Base-by-base conservation (phyloP, 1,140 invertebrate genomes). In the Euborellia annulipes region DNA sequence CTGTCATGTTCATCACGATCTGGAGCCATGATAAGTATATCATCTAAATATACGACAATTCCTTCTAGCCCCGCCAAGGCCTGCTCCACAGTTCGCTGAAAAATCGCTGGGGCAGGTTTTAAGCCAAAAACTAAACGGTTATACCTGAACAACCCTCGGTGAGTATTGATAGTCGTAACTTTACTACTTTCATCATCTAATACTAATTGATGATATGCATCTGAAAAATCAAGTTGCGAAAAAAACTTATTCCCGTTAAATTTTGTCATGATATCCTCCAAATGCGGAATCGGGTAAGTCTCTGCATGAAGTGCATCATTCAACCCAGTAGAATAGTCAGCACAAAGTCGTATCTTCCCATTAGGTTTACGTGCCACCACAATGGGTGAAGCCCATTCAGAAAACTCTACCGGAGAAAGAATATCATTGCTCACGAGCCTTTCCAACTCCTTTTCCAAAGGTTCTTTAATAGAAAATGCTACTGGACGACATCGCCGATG, bases 301-400 rank as follows among this genome's bases (percentile, higher is more conserved):
- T 51, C 46, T 22, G 45, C 17, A 47, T 48, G 36, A 9, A 56
- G 32, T 23, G 32, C 32, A 18, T 42, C 47, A 46, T 55, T 56
- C 23, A 55, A 36, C n/a, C 53, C 41, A 39, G 57, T 53, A 43
- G 60, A 57, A 49, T 60, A 70, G 52, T 70, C 65, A 1, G 60
- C 60, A 55, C 66, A 68, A 37, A 70, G 54, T 17, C 67, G 21
- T 18, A 61, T 50, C 2, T 50, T 52, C 8, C 62, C 62, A 48
- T 62, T 56, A 18, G 53, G 52, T 54, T 72, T 71, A 22, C 62
- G 34, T 7, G 71, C 61, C 0, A 64, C 53, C 0, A 70, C 66
- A 6, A 72, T 55, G 0, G 65, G 63, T n/a, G 63, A 58, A 3
- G 57, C 63, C 62, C 61, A 70, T 27, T 58, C 49, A 23, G 50